Evolutionary conservation across 1,140 invertebrate genomes (phyloP).

Genomic region (Elymnias hypermnestra): DNA sequence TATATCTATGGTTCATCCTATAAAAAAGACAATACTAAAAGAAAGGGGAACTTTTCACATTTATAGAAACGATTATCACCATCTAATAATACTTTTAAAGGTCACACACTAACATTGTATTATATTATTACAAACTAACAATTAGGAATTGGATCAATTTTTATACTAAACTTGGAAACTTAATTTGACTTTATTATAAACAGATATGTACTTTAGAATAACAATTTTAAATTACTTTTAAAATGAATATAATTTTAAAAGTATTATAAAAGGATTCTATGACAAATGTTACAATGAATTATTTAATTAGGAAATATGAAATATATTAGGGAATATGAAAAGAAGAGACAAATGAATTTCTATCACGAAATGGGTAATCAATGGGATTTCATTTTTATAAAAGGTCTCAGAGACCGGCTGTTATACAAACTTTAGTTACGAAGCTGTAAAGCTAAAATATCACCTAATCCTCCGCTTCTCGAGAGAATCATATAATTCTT

Average conservation of each 20-base stretch:
- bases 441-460: slow-evolving; percentile 74
- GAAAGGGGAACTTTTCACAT: slow-evolving; percentile 8
- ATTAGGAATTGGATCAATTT: slow-evolving; percentile 27
- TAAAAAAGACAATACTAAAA: slow-evolving; percentile 2
- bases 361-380: too few relatives aligned
- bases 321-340: slow-evolving; percentile 2
- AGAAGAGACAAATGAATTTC: too few relatives aligned
- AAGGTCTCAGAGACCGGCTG: slow-evolving; percentile 54
- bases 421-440: slow-evolving; percentile 50
- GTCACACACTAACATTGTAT: slow-evolving; percentile 29
- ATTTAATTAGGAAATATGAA: slow-evolving; percentile 4
- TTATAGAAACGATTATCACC: slow-evolving; percentile 26
- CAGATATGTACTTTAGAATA: slow-evolving; percentile 62
- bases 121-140: slow-evolving; percentile 32
- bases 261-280: slow-evolving; percentile 18
- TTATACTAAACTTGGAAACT: slow-evolving; percentile 34
- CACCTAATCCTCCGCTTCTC: slow-evolving; percentile 55
- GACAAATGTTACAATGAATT: background rate
- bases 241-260: slow-evolving; percentile 21
- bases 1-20: too few relatives aligned
- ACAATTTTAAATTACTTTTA: slow-evolving; percentile 32
- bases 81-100: slow-evolving; percentile 55
- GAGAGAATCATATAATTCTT: slow-evolving; percentile 54
- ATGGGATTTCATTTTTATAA: slow-evolving; percentile 19
- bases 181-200: slow-evolving; percentile 51